These are phyloP conservation scores for Nemoura dubitans DNA, from an alignment of 2,888 invertebrate genomes.

Conservation along the genomic window DNA sequence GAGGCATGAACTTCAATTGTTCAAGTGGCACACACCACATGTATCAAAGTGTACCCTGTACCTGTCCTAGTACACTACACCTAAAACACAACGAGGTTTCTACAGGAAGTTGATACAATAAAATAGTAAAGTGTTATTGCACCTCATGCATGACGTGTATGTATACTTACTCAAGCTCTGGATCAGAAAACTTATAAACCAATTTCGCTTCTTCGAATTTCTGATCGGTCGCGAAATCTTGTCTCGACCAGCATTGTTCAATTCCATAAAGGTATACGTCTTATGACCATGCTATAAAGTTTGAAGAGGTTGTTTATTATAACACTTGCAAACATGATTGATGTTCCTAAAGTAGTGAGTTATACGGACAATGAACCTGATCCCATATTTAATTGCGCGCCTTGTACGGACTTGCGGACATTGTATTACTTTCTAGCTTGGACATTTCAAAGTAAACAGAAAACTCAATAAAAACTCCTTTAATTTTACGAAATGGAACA, in stretches of 20 bases:
- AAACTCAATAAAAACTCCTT: no score
- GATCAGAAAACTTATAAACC: neutral
- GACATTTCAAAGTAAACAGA: no score
- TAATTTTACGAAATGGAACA: no score
- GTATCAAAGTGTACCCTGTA: no score
- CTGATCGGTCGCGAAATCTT: no score
- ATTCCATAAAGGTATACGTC: neutral
- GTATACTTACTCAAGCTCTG: neutral
- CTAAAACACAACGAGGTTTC: neutral
- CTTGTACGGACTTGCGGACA: neutral
- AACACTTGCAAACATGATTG: neutral
- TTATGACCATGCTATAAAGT: neutral
- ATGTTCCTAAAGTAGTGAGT: neutral
- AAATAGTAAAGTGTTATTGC: neutral
- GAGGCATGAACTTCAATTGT: neutral
- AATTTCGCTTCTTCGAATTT: no score
- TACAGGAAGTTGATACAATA: neutral
- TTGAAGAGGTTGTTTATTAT: neutral
- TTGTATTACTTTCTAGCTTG: neutral
- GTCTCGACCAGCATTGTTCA: neutral
- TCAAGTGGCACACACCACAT: neutral
- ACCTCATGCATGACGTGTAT: neutral
- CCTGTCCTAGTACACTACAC: neutral
- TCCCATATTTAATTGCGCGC: neutral
- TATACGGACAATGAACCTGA: neutral